A percentile compares a stretch with the other conserved stretches of the same genome.
Conservation (phyloP, 2,888 invertebrate genomes). For the Pherbina coryleti region DNA sequence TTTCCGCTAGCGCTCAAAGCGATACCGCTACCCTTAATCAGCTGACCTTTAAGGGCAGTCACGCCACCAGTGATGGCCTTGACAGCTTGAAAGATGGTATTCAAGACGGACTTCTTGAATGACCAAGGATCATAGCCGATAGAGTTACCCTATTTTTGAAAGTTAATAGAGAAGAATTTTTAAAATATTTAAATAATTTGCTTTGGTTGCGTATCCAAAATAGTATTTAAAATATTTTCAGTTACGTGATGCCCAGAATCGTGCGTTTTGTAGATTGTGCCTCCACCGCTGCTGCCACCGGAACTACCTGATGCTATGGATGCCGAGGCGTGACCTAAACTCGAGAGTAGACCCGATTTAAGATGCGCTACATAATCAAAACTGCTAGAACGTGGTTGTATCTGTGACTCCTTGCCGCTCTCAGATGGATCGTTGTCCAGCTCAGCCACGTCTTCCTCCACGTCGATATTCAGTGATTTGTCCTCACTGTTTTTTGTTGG, state of each 20-base stretch:
- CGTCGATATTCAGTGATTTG: slow-evolving; percentile 54
- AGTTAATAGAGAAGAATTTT: not conserved
- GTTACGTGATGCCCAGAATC: slow-evolving; percentile 58
- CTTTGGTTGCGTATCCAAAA: not conserved
- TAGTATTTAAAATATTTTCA: not conserved
- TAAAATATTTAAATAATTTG: not conserved
- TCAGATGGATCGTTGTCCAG: slow-evolving; percentile 63
- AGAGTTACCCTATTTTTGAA: slow-evolving; percentile 61
- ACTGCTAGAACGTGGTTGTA: slow-evolving; percentile 66
- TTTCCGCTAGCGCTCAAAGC: slow-evolving; percentile 76
- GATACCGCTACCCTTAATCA: slow-evolving; percentile 86
- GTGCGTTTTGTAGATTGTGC: slow-evolving; percentile 57
- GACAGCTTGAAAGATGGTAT: slow-evolving; percentile 87
- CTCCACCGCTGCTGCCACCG: slow-evolving; percentile 61
- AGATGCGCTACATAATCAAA: slow-evolving; percentile 66
- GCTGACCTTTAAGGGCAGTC: slow-evolving; percentile 87
- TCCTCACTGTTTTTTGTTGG: slow-evolving; percentile 55
- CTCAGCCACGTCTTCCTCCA: slow-evolving; percentile 56
- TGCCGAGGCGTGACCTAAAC: slow-evolving; percentile 68
- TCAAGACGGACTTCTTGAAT: slow-evolving; percentile 84
- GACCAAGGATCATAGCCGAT: slow-evolving; percentile 78
- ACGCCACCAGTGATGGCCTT: slow-evolving; percentile 91
- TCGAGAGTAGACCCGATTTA: slow-evolving; percentile 64
- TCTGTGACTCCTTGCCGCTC: slow-evolving; percentile 61
- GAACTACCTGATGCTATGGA: slow-evolving; percentile 68